Percentiles rank a stretch among this genome's conserved stretches.
Conservation (phyloP, 2,888 invertebrate genomes). For the Drosophila testacea region DNA sequence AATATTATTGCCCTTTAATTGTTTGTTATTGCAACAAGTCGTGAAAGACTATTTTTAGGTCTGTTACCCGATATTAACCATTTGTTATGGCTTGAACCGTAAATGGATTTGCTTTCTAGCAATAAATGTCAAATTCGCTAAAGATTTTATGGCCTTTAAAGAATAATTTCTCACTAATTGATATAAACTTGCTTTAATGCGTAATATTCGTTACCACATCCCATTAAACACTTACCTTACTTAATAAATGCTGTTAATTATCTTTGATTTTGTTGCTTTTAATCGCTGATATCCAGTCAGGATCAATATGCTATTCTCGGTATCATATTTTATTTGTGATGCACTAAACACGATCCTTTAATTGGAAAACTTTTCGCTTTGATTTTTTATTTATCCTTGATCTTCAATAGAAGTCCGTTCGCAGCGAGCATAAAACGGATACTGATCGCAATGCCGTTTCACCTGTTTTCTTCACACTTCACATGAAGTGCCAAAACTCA, state of each 20-base stretch:
- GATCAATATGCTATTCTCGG: slow-evolving; percentile 61
- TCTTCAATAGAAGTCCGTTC: slow-evolving; percentile 41
- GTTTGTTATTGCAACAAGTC: slow-evolving; percentile 25
- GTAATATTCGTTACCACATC: neutral
- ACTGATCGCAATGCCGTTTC: slow-evolving; percentile 60
- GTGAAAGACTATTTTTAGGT: slow-evolving; percentile 25
- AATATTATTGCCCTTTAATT: slow-evolving; percentile 20
- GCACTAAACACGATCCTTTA: slow-evolving; percentile 16
- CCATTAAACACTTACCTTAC: slow-evolving; percentile 25
- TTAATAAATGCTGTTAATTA: neutral
- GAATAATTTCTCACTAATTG: neutral
- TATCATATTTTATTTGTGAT: slow-evolving; percentile 50
- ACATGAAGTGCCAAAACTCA: slow-evolving; percentile 60
- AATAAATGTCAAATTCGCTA: neutral
- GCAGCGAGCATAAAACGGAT: slow-evolving; percentile 68
- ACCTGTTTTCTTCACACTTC: slow-evolving; percentile 70
- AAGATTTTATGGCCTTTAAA: neutral
- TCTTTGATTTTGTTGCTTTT: neutral
- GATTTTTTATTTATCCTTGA: slow-evolving; percentile 14
- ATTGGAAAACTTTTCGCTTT: neutral
- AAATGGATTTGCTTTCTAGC: neutral
- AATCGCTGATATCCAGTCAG: slow-evolving; percentile 56
- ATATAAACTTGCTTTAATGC: neutral
- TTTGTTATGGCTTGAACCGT: neutral
- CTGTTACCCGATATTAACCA: neutral